Evolutionary conservation across 92 coral and sea anemone species (phyloP).

Genomic region (Montipora capitata): DNA sequence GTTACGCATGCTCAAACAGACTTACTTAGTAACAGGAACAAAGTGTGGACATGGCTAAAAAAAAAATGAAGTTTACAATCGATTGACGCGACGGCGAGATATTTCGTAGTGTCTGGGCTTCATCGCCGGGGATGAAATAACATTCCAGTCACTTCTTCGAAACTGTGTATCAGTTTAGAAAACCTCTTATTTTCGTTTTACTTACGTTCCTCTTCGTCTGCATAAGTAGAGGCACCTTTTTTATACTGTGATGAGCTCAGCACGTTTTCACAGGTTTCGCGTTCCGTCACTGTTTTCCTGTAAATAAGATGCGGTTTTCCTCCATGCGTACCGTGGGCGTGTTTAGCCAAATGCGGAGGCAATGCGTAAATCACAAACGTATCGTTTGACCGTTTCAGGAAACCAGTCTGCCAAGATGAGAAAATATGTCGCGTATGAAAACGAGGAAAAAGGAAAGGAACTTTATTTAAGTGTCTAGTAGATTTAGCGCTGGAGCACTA

Average conservation of each 20-base stretch:
- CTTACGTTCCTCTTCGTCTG: neutral
- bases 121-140: too few species aligned
- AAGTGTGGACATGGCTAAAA: too few species aligned
- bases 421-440: neutral
- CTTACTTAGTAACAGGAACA: too few species aligned
- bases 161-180: too few species aligned
- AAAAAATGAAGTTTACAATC: too few species aligned
- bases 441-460: neutral
- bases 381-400: conserved; percentile 60
- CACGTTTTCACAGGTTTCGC: neutral
- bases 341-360: conserved; percentile 62
- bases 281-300: conserved; percentile 22
- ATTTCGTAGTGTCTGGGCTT: too few species aligned
- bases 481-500: too few species aligned
- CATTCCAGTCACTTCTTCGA: too few species aligned
- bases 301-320: conserved; percentile 70
- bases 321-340: conserved; percentile 21
- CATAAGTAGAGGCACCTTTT: neutral
- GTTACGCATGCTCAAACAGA: too few species aligned
- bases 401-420: conserved; percentile 64
- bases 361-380: conserved; percentile 72
- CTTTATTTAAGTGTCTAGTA: too few species aligned
- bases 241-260: neutral
- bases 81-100: too few species aligned
- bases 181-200: too few species aligned